These are phyloP conservation scores for Acholoe squamosa DNA, from an alignment of 2,888 invertebrate species.

Conservation along the genomic window DNA sequence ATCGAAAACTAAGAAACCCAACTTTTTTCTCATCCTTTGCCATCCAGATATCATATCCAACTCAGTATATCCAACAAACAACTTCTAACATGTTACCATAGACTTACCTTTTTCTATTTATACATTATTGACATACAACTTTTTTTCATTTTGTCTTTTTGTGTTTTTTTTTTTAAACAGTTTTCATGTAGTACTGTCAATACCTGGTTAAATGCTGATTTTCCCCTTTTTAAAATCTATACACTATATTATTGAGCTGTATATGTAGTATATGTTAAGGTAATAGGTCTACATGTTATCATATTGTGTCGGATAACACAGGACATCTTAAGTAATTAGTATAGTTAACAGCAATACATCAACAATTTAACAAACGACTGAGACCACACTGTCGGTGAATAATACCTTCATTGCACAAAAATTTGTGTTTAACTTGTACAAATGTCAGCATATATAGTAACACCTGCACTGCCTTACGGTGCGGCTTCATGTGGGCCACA, in stretches of 20 bases:
- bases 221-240: not conserved
- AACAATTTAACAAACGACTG: slow-evolving; percentile 8
- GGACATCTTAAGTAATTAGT: not conserved
- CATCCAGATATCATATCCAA: too few relatives aligned
- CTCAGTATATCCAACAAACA: too few relatives aligned
- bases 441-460: not conserved
- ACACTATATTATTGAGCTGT: not conserved
- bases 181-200: not conserved
- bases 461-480: not conserved
- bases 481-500: not conserved
- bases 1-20: too few relatives aligned
- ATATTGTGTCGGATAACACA: not conserved
- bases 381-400: slow-evolving; percentile 1
- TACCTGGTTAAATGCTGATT: not conserved
- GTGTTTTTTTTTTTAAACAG: not conserved
- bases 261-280: not conserved
- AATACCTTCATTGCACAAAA: slow-evolving; percentile 7
- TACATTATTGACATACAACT: not conserved
- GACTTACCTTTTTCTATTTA: too few relatives aligned
- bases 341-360: not conserved
- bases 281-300: not conserved
- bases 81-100: too few relatives aligned
- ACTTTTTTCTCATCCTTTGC: too few relatives aligned
- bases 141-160: slow-evolving; percentile 10
- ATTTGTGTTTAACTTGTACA: not conserved